Percentiles rank a stretch among this genome's conserved stretches.
Evolutionary conservation across 2,888 invertebrate genomes (phyloP).

Genomic region (Drosophila kokeensis): DNA sequence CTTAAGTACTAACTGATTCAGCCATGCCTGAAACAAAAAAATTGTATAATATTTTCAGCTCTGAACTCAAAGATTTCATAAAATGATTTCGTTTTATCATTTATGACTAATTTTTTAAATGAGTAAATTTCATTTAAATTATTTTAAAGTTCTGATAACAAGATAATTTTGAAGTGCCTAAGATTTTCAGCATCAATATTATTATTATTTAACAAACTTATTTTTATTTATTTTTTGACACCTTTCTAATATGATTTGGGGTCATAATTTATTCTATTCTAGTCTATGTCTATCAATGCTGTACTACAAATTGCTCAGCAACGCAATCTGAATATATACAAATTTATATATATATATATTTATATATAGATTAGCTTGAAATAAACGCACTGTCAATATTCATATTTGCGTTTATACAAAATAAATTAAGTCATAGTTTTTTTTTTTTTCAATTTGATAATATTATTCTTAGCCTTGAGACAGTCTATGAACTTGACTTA

Average conservation of each 20-base stretch:
- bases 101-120: no score
- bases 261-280: no score
- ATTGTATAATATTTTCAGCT: background rate
- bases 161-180: background rate
- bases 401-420: background rate
- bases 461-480: background rate
- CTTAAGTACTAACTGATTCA: no score
- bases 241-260: background rate
- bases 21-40: background rate
- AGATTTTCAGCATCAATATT: background rate
- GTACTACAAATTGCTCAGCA: background rate
- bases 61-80: background rate
- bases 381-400: background rate
- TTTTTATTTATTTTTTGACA: background rate
- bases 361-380: slow-evolving; percentile 8
- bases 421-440: background rate
- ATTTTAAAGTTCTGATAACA: background rate
- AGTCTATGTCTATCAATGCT: background rate
- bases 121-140: background rate
- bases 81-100: no score
- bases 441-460: background rate
- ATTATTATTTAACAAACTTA: background rate
- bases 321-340: slow-evolving; percentile 2
- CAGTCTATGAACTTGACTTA: background rate
- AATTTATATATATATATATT: background rate